phyloP scores from a whole-genome alignment of 2,797 vertebrate genomes.

The Onychomys torridus region DNA sequence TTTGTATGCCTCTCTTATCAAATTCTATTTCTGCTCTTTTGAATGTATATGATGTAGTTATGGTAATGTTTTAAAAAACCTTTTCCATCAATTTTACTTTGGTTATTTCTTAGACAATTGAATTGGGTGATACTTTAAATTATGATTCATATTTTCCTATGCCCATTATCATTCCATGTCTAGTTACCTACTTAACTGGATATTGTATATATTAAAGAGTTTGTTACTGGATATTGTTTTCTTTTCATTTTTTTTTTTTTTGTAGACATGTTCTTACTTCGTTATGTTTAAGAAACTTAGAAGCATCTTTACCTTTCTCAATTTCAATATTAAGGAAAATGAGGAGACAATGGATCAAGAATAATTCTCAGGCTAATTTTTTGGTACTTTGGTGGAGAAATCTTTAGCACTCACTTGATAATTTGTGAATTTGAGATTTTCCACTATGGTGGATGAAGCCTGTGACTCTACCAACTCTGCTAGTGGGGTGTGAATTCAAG shows the following conservation, averaged over 20 bases:
- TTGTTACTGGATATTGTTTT: background rate
- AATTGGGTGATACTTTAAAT: background rate
- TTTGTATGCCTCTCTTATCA: background rate
- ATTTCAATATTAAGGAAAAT: background rate
- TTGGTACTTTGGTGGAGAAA: background rate
- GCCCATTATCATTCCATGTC: background rate
- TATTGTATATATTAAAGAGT: background rate
- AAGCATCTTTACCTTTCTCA: background rate
- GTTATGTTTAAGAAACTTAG: background rate
- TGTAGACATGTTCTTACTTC: background rate
- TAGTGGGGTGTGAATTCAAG: background rate
- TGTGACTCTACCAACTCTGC: background rate
- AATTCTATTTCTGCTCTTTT: background rate
- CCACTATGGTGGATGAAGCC: accelerated
- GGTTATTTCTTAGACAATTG: background rate
- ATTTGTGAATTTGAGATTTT: background rate
- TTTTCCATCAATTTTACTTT: background rate
- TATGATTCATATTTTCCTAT: background rate
- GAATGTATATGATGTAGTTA: background rate
- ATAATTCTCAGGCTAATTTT: background rate
- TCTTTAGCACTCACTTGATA: background rate
- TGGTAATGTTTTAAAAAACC: background rate
- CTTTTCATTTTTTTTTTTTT: background rate
- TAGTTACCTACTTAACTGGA: background rate
- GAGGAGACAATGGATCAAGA: background rate